Evolutionary conservation across 2,888 invertebrate species (phyloP), one percentile per base, ranked within the genome.

Genomic region (Caradrina kadenii): DNA sequence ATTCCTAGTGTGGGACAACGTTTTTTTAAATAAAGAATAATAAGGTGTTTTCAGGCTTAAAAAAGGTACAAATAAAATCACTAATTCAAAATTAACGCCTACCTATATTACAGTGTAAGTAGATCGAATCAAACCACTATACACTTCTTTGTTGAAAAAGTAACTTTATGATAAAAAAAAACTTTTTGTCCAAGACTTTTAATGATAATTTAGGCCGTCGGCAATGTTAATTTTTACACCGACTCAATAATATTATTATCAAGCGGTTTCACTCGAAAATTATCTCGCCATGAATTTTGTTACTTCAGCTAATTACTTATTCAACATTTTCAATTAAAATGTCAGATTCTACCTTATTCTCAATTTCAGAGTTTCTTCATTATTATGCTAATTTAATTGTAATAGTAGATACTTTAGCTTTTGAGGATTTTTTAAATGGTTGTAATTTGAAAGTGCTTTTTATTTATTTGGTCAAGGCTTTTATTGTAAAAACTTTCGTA

Each of bases 371-470:
- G 59, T 72, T 69, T 62, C 80, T 81, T 82, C 81, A 82, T 88
- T 87, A 86, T 77, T 82, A 88, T 87, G 88, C 72, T 84, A 87
- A 88, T 86, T 68, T 82, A 85, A 88, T 85, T 84, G 62, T 76
- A 73, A 59, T 75, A 79, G 35, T 8, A 35, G 35, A 62, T 79
- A 82, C 69, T 80, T 75, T 72, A 75, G 64, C 54, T 73, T 64
- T 48, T 1, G 66, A 53, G 59, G 63, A 67, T 76, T 79, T 65
- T 79, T 63, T 31, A 75, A 60, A 63, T 11, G n/a, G 17, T 21
- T 42, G 19, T 15, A 21, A 17, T 22, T 19, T 11, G 52, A 5
- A 45, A 17, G 17, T 45, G 2, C 10, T 56, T 39, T 58, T 58
- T 22, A 13, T 19, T 58, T 8, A 10, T 39, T 10, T 1, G 22